phyloP scores from a whole-genome alignment of 1,140 invertebrate genomes.

The Bacillus rossius region DNA sequence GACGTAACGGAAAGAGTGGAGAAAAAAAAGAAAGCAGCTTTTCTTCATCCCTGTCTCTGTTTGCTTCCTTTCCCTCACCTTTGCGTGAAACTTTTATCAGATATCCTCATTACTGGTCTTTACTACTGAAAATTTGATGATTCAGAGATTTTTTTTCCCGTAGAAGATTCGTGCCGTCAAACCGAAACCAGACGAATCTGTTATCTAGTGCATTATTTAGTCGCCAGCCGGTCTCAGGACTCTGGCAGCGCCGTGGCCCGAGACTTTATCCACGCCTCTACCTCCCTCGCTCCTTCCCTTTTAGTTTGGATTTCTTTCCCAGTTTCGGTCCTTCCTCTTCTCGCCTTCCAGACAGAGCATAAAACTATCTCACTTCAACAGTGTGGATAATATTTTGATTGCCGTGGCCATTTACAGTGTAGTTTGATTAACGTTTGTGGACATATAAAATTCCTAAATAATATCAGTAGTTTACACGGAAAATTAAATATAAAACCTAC shows the following conservation, averaged over 20 bases:
- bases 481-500: too few species aligned
- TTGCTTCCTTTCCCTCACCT: conserved; percentile 3
- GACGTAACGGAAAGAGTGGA: too few species aligned
- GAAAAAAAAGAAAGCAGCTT: too few species aligned
- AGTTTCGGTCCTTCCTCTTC: background rate
- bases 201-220: conserved; percentile 19
- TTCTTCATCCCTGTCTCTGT: background rate
- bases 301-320: background rate
- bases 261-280: background rate
- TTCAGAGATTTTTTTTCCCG: conserved; percentile 24
- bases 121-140: conserved; percentile 28
- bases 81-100: conserved; percentile 29
- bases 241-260: background rate
- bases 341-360: background rate
- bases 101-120: conserved; percentile 31
- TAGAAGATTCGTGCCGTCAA: conserved; percentile 17
- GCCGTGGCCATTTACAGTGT: too few species aligned
- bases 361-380: background rate
- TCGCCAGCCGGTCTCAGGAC: conserved; percentile 4
- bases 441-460: too few species aligned
- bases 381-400: too few species aligned
- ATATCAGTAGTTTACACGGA: too few species aligned
- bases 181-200: conserved; percentile 19
- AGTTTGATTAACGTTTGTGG: too few species aligned
- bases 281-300: background rate